Percentiles rank a stretch among this genome's conserved stretches.
Evolutionary conservation across 2,113 vertebrate species (phyloP).

Genomic region (Grammomys dolichurus): DNA sequence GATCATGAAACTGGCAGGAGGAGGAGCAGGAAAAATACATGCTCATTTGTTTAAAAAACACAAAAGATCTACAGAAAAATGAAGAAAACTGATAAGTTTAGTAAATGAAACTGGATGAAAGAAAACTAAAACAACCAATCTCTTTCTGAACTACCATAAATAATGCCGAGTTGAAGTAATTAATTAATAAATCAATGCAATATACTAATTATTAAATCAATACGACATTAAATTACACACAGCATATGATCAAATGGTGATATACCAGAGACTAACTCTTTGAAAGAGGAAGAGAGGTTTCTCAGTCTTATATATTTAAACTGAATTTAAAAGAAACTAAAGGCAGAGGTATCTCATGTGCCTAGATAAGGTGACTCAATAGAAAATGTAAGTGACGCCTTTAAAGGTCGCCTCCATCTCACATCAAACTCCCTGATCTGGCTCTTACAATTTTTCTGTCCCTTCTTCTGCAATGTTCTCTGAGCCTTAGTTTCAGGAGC

Average conservation of each 20-base stretch:
- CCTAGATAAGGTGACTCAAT: not conserved
- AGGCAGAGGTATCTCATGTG: not conserved
- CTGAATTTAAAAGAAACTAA: not conserved
- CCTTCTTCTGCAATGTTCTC: not conserved
- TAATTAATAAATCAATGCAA: not conserved
- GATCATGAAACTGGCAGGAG: not conserved
- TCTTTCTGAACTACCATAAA: constrained; percentile 7
- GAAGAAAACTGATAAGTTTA: not conserved
- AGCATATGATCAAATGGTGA: not conserved
- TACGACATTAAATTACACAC: not conserved
- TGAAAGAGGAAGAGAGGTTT: not conserved
- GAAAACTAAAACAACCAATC: not conserved
- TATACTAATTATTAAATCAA: not conserved
- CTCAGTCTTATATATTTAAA: not conserved
- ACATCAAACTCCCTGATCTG: not conserved
- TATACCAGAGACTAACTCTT: not conserved
- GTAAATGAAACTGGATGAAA: not conserved
- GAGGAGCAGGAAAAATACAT: not conserved
- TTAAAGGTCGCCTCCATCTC: not conserved
- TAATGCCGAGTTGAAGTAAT: not conserved
- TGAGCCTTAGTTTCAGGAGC: not conserved
- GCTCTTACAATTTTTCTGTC: not conserved
- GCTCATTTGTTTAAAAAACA: not conserved
- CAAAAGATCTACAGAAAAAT: not conserved
- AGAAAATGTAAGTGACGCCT: not conserved